Conservation (phyloP, 1,140 invertebrate genomes). For the Sinella curviseta region DNA sequence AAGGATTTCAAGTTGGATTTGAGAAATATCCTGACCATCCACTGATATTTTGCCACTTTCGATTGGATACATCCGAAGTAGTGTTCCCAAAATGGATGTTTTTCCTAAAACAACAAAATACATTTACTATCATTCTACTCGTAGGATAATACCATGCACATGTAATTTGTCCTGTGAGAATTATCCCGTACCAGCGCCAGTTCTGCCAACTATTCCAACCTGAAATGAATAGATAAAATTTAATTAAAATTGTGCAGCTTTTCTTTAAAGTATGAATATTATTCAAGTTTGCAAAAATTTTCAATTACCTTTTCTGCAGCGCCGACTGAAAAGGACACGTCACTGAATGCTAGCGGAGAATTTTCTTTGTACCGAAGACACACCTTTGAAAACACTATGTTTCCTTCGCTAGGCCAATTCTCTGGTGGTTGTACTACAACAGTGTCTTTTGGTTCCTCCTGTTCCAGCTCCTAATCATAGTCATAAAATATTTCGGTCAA, state of each 20-base stretch:
- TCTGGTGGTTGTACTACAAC: slow-evolving; percentile 30
- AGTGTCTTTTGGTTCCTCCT: neutral
- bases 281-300: no score
- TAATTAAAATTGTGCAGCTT: no score
- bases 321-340: slow-evolving; percentile 55
- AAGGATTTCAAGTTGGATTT: slow-evolving; percentile 57
- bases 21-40: slow-evolving; percentile 54
- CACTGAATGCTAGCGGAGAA: slow-evolving; percentile 56
- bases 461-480: slow-evolving; percentile 16
- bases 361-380: slow-evolving; percentile 56
- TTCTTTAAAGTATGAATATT: no score
- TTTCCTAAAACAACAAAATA: slow-evolving; percentile 50
- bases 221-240: no score
- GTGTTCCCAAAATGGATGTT: slow-evolving; percentile 52
- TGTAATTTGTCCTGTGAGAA: no score
- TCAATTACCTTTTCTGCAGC: slow-evolving; percentile 59
- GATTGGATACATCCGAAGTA: slow-evolving; percentile 52
- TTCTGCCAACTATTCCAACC: slow-evolving; percentile 61
- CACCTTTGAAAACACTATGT: slow-evolving; percentile 55
- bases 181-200: slow-evolving; percentile 54
- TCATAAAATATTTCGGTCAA: neutral
- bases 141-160: no score
- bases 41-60: slow-evolving; percentile 52
- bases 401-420: slow-evolving; percentile 56
- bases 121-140: neutral